phyloP scores from a whole-genome alignment of 2,113 vertebrate species.

The Sander lucioperca region DNA sequence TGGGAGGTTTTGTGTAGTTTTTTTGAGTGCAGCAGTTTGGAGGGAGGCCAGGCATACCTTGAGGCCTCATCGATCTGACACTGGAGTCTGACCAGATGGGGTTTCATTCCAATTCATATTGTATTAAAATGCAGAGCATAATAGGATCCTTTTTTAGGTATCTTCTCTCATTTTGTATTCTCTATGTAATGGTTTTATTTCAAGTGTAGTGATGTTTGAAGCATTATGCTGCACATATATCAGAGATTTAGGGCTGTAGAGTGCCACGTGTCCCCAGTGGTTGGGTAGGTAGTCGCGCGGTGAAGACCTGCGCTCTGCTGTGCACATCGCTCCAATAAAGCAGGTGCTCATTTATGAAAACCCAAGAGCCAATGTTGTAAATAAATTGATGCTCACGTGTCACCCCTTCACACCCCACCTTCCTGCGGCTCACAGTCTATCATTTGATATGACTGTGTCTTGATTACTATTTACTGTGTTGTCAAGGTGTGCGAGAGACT shows the following conservation, averaged over 20 bases:
- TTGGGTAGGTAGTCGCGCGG: conserved; percentile 4
- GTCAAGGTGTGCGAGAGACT: conserved; percentile 63
- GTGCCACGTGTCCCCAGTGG: conserved; percentile 26
- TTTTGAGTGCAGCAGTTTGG: conserved; percentile 32
- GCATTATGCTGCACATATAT: neutral
- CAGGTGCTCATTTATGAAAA: conserved; percentile 39
- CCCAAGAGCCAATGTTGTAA: conserved; percentile 39
- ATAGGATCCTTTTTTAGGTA: conserved; percentile 21
- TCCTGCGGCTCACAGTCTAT: conserved; percentile 40
- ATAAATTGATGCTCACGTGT: conserved; percentile 57
- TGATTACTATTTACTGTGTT: conserved; percentile 73
- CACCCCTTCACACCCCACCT: conserved; percentile 40
- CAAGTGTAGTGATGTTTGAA: conserved; percentile 30
- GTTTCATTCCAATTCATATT: conserved; percentile 60
- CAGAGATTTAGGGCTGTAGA: conserved; percentile 35
- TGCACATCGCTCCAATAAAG: conserved; percentile 48
- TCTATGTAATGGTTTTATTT: conserved; percentile 27
- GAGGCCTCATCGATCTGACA: conserved; percentile 54
- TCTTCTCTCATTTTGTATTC: neutral
- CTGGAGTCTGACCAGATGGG: conserved; percentile 48
- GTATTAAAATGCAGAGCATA: conserved; percentile 46
- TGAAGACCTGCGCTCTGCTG: conserved; percentile 24
- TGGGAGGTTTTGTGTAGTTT: conserved; percentile 33
- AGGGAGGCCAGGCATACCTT: conserved; percentile 36
- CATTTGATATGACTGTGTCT: conserved; percentile 65